Percentiles rank a stretch among this genome's conserved stretches.
Conservation (phyloP, 2,113 vertebrate genomes). For the Hippocampus zosterae region DNA sequence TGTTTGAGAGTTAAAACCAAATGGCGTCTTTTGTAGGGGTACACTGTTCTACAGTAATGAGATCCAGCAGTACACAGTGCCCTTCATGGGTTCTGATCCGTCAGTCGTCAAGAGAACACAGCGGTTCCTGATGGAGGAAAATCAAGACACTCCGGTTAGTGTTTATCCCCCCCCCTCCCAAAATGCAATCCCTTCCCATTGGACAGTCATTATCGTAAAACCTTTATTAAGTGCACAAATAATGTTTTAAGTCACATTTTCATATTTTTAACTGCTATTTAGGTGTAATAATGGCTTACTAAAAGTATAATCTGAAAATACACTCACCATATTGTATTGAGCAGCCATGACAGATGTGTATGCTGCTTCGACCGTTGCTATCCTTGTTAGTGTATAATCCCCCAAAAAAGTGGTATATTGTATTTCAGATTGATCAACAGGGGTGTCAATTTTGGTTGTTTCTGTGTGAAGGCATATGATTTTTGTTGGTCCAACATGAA, state of each 20-base stretch:
- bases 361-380: too few relatives aligned
- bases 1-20: too few relatives aligned
- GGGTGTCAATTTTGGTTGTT: neutral
- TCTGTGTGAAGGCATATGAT: neutral
- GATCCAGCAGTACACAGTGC: slow-evolving; percentile 79
- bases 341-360: neutral
- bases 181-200: neutral
- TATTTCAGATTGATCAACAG: neutral
- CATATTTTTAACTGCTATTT: neutral
- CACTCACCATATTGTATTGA: neutral
- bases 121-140: slow-evolving; percentile 79
- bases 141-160: slow-evolving; percentile 81
- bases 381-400: too few relatives aligned
- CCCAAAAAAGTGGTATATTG: neutral
- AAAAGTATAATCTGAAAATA: neutral
- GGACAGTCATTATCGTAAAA: neutral
- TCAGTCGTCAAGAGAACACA: slow-evolving; percentile 91
- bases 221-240: neutral
- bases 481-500: neutral
- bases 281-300: neutral
- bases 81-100: slow-evolving; percentile 85
- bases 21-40: slow-evolving; percentile 66
- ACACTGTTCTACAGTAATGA: slow-evolving; percentile 82
- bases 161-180: slow-evolving; percentile 5
- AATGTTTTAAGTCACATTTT: neutral